These are phyloP conservation scores for Ophioninae sp. DNA, from an alignment of 2,888 invertebrate genomes.

Conservation along the genomic window DNA sequence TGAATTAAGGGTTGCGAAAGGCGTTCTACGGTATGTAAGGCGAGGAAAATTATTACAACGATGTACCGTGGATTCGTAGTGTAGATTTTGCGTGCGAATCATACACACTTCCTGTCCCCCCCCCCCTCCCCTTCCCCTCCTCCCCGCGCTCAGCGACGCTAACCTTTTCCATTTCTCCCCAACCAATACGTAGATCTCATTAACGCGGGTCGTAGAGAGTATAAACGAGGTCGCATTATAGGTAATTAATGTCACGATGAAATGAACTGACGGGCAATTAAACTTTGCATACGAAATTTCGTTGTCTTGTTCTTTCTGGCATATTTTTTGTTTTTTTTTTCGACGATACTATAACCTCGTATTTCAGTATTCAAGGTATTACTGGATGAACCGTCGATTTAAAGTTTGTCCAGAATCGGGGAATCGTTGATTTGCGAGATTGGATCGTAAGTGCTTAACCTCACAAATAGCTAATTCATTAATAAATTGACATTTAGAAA, in stretches of 20 bases:
- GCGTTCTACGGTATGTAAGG: constrained; percentile 47
- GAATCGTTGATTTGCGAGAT: no score
- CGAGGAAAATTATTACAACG: constrained; percentile 44
- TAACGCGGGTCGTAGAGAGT: constrained; percentile 72
- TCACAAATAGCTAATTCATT: no score
- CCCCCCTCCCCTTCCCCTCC: constrained; percentile 3
- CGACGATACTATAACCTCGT: no score
- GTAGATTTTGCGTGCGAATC: constrained; percentile 52
- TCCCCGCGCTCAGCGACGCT: background rate
- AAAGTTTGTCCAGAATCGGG: no score
- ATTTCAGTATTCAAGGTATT: no score
- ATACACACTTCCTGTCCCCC: background rate
- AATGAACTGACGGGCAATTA: constrained; percentile 71
- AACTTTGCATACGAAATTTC: constrained; percentile 72
- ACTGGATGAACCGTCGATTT: no score
- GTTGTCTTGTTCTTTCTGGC: constrained; percentile 24
- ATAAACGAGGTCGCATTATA: constrained; percentile 68
- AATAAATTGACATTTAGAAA: no score
- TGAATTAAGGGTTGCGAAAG: background rate
- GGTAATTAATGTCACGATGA: constrained; percentile 70
- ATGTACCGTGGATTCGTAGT: constrained; percentile 52
- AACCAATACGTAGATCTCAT: constrained; percentile 67
- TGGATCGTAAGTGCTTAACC: no score
- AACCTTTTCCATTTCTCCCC: constrained; percentile 22
- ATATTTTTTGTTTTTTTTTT: background rate